Evolutionary conservation across 2,113 vertebrate species (phyloP).

Genomic region (Garra rufa): DNA sequence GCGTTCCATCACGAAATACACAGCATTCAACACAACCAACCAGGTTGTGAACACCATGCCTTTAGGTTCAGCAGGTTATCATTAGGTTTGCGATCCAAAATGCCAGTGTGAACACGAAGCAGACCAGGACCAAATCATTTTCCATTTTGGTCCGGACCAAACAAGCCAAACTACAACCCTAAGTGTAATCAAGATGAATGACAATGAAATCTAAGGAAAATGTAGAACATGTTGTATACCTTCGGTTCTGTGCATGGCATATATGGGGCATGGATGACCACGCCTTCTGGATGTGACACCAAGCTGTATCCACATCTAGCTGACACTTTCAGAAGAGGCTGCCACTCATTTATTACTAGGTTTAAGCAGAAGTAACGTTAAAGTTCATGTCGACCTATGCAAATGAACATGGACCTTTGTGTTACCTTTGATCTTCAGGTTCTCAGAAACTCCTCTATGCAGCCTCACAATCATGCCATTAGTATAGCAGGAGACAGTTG

Average conservation of each 20-base stretch:
- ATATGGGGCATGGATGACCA: constrained; percentile 67
- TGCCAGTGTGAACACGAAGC: too few relatives aligned
- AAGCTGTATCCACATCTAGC: constrained; percentile 68
- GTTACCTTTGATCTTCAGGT: constrained; percentile 71
- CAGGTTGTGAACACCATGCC: too few relatives aligned
- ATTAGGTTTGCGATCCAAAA: too few relatives aligned
- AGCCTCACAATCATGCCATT: constrained; percentile 72
- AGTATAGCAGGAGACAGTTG: constrained; percentile 69
- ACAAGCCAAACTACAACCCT: too few relatives aligned
- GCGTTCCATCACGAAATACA: too few relatives aligned
- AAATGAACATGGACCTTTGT: neutral
- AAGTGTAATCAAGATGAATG: neutral
- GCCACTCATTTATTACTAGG: constrained; percentile 69
- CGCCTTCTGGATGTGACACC: constrained; percentile 64
- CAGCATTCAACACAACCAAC: too few relatives aligned
- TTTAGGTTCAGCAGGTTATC: too few relatives aligned
- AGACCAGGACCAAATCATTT: too few relatives aligned
- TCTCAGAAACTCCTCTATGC: constrained; percentile 21
- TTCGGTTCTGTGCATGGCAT: constrained; percentile 65
- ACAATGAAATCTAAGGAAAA: neutral
- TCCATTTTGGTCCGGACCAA: too few relatives aligned
- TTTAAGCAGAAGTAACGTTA: neutral
- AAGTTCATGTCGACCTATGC: neutral
- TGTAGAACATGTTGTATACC: constrained; percentile 49
- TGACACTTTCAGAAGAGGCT: constrained; percentile 61